Evolutionary conservation across 2,797 vertebrate genomes (phyloP), one percentile per base, ranked within the genome.

Genomic region (Clamator glandarius): DNA sequence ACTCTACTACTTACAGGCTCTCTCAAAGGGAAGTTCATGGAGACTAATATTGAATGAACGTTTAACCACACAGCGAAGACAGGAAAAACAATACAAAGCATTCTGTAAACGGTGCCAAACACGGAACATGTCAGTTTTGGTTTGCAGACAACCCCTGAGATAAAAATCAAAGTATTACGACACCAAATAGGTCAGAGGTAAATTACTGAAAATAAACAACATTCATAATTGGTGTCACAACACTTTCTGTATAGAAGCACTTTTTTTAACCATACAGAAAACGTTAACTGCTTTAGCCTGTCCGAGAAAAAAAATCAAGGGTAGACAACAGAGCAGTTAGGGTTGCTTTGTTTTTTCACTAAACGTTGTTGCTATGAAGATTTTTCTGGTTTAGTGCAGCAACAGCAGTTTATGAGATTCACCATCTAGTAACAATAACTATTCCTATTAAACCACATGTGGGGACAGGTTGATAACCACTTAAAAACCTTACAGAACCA

Each of bases 141-240:
- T 97, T 97, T 97, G 97, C 95, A 97, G 97, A 98, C 96, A 97
- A 97, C 96, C 97, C 97, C 97, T 97, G 97, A 98, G 97, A 97
- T 97, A 97, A 95, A 97, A 97, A 97, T 76, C 90, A 64, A 97
- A 97, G 97, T 97, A 97, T 97, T 98, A 97, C 90, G 96, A 98
- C 97, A 97, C 97, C 96, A 97, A 97, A 78, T 94, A 97, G 96
- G 96, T 96, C 96, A 96, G 97, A 97, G 97, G 97, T 97, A 98
- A 97, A 97, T 96, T 96, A 96, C 94, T 96, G 93, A 89, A 94
- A 95, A 96, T 96, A 87, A 95, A 95, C 96, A 96, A 97, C 97
- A 97, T 97, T 97, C 97, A 84, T 84, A 95, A 93, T 84, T 96
- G 95, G 97, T 96, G 95, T 95, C 96, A 94, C 89, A 96, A 96